phyloP scores from a whole-genome alignment of 1,140 invertebrate genomes.

The Solenopsis invicta region DNA sequence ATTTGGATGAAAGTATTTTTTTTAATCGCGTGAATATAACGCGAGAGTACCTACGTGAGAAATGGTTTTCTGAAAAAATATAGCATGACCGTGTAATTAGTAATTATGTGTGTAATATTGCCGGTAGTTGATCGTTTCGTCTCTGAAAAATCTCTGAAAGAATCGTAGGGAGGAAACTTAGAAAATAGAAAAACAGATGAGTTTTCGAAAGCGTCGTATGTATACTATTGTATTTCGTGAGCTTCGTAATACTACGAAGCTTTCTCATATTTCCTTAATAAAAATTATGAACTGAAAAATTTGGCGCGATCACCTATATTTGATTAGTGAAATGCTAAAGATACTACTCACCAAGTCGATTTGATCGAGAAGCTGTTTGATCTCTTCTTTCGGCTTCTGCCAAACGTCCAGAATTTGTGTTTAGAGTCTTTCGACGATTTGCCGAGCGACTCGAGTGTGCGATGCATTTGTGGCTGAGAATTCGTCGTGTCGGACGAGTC shows the following conservation, averaged over 20 bases:
- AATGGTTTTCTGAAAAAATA: conserved; percentile 28
- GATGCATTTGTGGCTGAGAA: conserved; percentile 68
- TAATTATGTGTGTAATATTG: neutral
- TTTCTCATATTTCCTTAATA: neutral
- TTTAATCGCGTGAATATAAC: conserved; percentile 17
- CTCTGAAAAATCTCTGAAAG: neutral
- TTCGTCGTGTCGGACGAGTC: conserved; percentile 87
- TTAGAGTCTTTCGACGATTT: conserved; percentile 80
- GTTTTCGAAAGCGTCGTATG: neutral
- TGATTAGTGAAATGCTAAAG: neutral
- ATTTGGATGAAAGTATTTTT: conserved; percentile 55
- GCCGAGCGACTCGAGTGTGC: too few relatives aligned
- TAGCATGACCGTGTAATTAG: neutral
- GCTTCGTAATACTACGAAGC: neutral
- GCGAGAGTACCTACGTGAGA: conserved; percentile 5
- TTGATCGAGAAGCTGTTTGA: conserved; percentile 84
- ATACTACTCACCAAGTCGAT: conserved; percentile 79
- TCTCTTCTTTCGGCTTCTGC: conserved; percentile 82
- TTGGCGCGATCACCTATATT: neutral
- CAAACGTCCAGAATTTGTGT: conserved; percentile 84
- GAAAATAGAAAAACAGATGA: neutral
- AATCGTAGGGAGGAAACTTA: neutral
- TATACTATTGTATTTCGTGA: neutral
- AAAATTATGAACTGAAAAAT: neutral
- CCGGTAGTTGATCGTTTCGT: neutral